These are phyloP conservation scores for Acromyrmex charruanus DNA, from an alignment of 1,140 invertebrate species.

Conservation along the genomic window DNA sequence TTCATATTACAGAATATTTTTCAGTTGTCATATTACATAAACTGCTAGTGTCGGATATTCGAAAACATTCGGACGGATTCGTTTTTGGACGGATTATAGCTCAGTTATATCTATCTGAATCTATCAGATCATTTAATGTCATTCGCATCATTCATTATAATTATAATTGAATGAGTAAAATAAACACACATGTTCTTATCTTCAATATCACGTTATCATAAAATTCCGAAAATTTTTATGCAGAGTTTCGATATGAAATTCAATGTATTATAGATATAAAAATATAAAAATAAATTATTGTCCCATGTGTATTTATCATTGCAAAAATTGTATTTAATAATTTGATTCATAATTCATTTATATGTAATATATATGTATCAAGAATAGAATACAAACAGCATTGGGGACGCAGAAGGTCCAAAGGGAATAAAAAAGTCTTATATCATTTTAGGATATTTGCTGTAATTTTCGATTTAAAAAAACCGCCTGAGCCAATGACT, in stretches of 20 bases:
- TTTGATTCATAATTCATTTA: not conserved
- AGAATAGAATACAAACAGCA: too few species aligned
- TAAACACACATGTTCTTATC: not conserved
- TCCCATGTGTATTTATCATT: not conserved
- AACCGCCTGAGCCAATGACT: too few species aligned
- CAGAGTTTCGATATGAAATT: not conserved
- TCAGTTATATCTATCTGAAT: not conserved
- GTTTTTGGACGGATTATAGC: not conserved
- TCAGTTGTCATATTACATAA: not conserved
- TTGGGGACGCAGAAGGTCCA: too few species aligned
- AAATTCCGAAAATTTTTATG: conserved; percentile 5
- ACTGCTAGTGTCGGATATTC: not conserved
- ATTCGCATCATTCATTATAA: not conserved
- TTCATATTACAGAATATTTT: not conserved
- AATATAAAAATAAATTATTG: not conserved
- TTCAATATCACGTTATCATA: conserved; percentile 1
- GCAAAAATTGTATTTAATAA: conserved; percentile 5
- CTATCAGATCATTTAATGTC: conserved; percentile 11
- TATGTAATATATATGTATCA: too few species aligned
- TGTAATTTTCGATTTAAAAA: too few species aligned
- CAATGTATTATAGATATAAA: conserved; percentile 4
- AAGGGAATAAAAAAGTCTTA: too few species aligned
- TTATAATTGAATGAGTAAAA: not conserved
- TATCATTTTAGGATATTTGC: too few species aligned
- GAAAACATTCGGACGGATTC: not conserved